Conservation (phyloP, 1,140 invertebrate genomes). For the Cataglyphis hispanica region DNA sequence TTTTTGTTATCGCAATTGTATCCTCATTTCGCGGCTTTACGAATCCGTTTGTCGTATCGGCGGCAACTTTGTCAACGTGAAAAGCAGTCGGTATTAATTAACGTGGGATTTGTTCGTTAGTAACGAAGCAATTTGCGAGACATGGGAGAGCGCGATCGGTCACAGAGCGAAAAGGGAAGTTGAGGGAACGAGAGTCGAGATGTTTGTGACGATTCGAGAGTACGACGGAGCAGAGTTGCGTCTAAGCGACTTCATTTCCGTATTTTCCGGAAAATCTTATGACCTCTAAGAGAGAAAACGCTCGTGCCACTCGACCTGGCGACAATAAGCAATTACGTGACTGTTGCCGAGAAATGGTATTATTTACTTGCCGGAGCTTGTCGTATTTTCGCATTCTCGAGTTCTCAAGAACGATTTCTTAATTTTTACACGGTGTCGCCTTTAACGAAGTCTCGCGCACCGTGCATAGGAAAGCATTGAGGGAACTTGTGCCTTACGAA, state of each 20-base stretch:
- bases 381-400: slow-evolving; percentile 25
- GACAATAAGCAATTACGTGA: slow-evolving; percentile 71
- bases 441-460: not conserved
- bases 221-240: not conserved
- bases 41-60: not conserved
- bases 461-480: not conserved
- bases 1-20: not conserved
- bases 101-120: slow-evolving; percentile 68
- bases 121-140: slow-evolving; percentile 72
- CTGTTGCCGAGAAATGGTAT: slow-evolving; percentile 39
- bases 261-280: slow-evolving; percentile 71
- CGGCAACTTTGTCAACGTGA: slow-evolving; percentile 22
- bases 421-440: slow-evolving; percentile 47
- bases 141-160: slow-evolving; percentile 49
- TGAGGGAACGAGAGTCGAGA: slow-evolving; percentile 54
- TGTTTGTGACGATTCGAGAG: slow-evolving; percentile 43
- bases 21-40: slow-evolving; percentile 33
- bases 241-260: slow-evolving; percentile 64
- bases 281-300: slow-evolving; percentile 56
- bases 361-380: slow-evolving; percentile 59
- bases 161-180: slow-evolving; percentile 50
- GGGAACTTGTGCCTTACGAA: not conserved
- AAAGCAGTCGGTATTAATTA: slow-evolving; percentile 67
- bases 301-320: slow-evolving; percentile 42
- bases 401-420: slow-evolving; percentile 30